Percentiles rank a stretch among this genome's conserved stretches.
phyloP scores from a whole-genome alignment of 2,797 vertebrate species.

The Sparidentex hasta region DNA sequence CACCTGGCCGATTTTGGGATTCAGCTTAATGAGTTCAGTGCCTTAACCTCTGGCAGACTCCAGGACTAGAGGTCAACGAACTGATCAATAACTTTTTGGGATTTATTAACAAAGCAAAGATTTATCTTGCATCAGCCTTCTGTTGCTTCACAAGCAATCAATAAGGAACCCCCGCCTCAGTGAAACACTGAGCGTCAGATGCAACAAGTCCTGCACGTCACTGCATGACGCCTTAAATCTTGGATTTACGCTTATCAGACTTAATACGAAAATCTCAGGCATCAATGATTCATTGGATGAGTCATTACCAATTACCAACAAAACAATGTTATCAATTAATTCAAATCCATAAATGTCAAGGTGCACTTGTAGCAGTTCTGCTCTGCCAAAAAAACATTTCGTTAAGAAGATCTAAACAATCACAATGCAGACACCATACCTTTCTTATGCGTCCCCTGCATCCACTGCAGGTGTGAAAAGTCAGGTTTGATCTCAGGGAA shows the following conservation, averaged over 20 bases:
- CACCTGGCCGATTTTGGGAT: constrained; percentile 10
- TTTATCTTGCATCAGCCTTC: constrained; percentile 69
- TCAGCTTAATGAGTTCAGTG: constrained; percentile 38
- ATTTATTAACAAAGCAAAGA: constrained; percentile 46
- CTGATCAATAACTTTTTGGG: constrained; percentile 74
- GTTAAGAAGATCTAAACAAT: background rate
- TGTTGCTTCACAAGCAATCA: constrained; percentile 81
- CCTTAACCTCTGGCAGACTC: constrained; percentile 24
- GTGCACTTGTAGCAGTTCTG: background rate
- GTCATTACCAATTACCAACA: constrained; percentile 28
- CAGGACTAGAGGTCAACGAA: constrained; percentile 47
- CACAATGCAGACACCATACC: constrained; percentile 84
- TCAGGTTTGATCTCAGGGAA: constrained; percentile 91
- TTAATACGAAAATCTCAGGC: constrained; percentile 57
- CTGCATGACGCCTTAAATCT: constrained; percentile 47
- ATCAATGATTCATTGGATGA: constrained; percentile 47
- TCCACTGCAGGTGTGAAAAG: constrained; percentile 93
- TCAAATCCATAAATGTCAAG: background rate
- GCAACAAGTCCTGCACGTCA: constrained; percentile 24
- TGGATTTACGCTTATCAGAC: constrained; percentile 51
- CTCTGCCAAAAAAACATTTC: background rate
- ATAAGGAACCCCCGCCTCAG: constrained; percentile 61
- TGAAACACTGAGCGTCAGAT: constrained; percentile 28
- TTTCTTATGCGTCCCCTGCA: constrained; percentile 92
- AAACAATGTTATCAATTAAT: background rate